These are phyloP conservation scores for Danio choprae DNA, from an alignment of 2,797 vertebrate species.

Conservation along the genomic window DNA sequence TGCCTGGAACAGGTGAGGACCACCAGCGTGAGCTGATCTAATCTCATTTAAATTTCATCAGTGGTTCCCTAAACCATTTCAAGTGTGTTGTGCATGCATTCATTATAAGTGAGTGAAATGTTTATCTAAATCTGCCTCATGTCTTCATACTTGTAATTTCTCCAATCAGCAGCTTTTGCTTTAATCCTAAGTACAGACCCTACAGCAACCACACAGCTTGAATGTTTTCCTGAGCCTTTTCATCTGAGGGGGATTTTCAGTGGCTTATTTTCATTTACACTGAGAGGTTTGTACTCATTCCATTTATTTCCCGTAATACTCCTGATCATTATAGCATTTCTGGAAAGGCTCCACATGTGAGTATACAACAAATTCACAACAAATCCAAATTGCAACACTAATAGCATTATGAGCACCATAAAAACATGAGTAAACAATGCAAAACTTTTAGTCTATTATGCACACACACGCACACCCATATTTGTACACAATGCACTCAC, in stretches of 20 bases:
- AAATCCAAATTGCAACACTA: slow-evolving; percentile 9
- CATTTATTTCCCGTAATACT: slow-evolving; percentile 6
- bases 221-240: slow-evolving; percentile 44
- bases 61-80: slow-evolving; percentile 45
- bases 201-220: slow-evolving; percentile 37
- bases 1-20: slow-evolving; percentile 44
- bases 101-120: slow-evolving; percentile 39
- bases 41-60: slow-evolving; percentile 61
- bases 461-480: not conserved
- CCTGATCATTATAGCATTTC: slow-evolving; percentile 11
- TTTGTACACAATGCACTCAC: slow-evolving; percentile 17
- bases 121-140: slow-evolving; percentile 64
- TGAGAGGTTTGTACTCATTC: slow-evolving; percentile 35
- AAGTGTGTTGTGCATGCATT: slow-evolving; percentile 34
- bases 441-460: slow-evolving; percentile 26
- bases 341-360: slow-evolving; percentile 21
- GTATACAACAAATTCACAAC: slow-evolving; percentile 3
- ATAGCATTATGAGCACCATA: slow-evolving; percentile 13
- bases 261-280: slow-evolving; percentile 53
- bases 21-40: slow-evolving; percentile 48
- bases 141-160: slow-evolving; percentile 57
- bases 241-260: slow-evolving; percentile 54
- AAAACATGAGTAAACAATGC: slow-evolving; percentile 17
- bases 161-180: slow-evolving; percentile 60
- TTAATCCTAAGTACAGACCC: slow-evolving; percentile 55